These are phyloP conservation scores for Tetranychus truncatus DNA, from an alignment of 2,888 invertebrate species.

Conservation along the genomic window DNA sequence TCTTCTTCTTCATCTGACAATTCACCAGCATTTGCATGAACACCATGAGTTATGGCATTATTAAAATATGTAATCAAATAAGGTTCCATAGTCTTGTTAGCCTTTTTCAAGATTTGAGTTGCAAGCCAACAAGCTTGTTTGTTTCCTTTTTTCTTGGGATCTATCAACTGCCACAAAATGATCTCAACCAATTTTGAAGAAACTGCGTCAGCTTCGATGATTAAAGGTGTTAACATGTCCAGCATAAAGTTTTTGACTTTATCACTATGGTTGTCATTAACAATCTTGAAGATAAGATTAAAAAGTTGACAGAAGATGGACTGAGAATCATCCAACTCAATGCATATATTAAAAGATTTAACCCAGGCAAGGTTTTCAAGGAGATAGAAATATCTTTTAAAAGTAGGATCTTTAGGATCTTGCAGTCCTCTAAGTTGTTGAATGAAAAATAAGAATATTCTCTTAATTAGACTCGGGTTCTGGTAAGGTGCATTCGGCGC, in stretches of 20 bases:
- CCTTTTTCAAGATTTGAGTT: conserved; percentile 74
- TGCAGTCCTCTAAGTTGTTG: conserved; percentile 71
- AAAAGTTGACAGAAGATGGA: conserved; percentile 87
- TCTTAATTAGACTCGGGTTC: conserved; percentile 75
- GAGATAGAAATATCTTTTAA: conserved; percentile 90
- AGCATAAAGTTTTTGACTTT: conserved; percentile 93
- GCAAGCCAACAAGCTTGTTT: conserved; percentile 42
- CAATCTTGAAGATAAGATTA: conserved; percentile 59
- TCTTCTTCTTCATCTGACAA: conserved; percentile 43
- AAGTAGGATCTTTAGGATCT: conserved; percentile 89
- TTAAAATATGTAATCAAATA: conserved; percentile 71
- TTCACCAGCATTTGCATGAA: conserved; percentile 19
- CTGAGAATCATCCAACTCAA: conserved; percentile 89
- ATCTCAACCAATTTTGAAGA: conserved; percentile 83
- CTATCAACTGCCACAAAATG: conserved; percentile 78
- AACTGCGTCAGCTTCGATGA: conserved; percentile 84
- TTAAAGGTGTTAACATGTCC: conserved; percentile 79
- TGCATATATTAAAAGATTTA: conserved; percentile 96
- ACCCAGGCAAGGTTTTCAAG: conserved; percentile 91
- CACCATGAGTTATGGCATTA: conserved; percentile 39
- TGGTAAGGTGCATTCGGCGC: conserved; percentile 96
- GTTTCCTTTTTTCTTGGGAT: conserved; percentile 43
- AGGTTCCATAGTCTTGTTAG: conserved; percentile 74
- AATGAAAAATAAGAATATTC: conserved; percentile 68
- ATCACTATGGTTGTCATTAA: conserved; percentile 77